Base-by-base conservation (phyloP, 2,888 invertebrate genomes). In the Suillia variegata region DNA sequence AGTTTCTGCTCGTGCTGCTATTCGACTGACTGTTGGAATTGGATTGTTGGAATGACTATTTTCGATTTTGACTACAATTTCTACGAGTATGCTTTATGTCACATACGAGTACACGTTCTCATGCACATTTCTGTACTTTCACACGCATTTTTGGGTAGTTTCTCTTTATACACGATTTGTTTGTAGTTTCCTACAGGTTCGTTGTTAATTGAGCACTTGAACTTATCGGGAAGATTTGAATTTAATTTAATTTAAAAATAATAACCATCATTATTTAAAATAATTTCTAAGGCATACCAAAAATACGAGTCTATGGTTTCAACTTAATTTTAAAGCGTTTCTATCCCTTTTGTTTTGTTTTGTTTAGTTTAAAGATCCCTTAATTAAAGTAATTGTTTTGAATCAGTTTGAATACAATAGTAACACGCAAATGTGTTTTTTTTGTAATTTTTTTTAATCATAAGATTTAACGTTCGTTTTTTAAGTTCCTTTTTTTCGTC, bases 381-480 rank as follows among this genome's bases (percentile, higher is more conserved):
- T 54, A 38, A 31, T 38, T 20, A 38, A 50, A 53, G 21, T 53
- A 21, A 56, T 51, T 53, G 54, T 56, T 55, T 22, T 62, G 12
- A 33, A 33, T 47, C 33, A 42, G 31, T 45, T 51, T 57, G 10
- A 22, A 24, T n/a, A n/a, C n/a, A n/a, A 22, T 52, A 10, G 26
- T 61, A 6, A 49, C 1, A 38, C 10, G n/a, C n/a, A n/a, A 15
- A 34, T 45, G 10, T 31, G 50, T 48, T n/a, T 33, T 57, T 49
- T 18, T 33, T 54, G 38, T 54, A 52, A 33, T 49, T 52, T 52
- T 54, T 61, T 55, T 31, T 62, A 62, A 58, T 66, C 66, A 66
- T 66, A 66, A 66, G 66, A 66, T 59, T 66, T 61, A 62, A 66
- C 66, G 66, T 64, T 66, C 64, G 64, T 61, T 66, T 66, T 5